phyloP scores from a whole-genome alignment of 2,797 vertebrate genomes.

The Eospalax fontanierii region DNA sequence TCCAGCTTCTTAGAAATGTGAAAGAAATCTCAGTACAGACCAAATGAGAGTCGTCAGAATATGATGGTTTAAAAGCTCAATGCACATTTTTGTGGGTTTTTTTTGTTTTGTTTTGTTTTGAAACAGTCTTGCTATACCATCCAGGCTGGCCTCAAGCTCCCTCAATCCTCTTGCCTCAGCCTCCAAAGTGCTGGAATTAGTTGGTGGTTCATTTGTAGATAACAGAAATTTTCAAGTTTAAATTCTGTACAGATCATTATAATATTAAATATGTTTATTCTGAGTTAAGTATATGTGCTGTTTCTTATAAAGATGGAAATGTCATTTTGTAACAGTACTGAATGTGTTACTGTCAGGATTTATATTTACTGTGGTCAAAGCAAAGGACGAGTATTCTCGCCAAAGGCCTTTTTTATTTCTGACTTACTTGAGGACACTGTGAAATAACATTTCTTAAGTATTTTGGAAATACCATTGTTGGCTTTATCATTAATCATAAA shows the following conservation, averaged over 20 bases:
- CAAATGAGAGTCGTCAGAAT: neutral
- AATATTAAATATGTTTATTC: neutral
- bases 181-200: neutral
- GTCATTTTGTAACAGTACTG: neutral
- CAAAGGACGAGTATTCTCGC: neutral
- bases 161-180: neutral
- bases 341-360: neutral
- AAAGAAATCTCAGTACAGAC: neutral
- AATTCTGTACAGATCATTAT: neutral
- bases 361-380: conserved; percentile 42
- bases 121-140: neutral
- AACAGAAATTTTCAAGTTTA: neutral
- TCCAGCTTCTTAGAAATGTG: neutral
- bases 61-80: neutral
- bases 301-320: neutral
- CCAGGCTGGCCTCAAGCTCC: neutral
- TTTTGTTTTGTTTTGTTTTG: neutral
- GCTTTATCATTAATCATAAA: neutral
- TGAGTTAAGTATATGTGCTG: neutral
- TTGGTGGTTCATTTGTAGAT: neutral
- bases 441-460: neutral
- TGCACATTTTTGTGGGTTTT: neutral
- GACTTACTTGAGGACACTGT: conserved; percentile 12
- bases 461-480: neutral
- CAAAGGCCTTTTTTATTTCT: neutral